These are phyloP conservation scores for Carassius gibelio DNA, from an alignment of 2,113 vertebrate species.

Conservation along the genomic window DNA sequence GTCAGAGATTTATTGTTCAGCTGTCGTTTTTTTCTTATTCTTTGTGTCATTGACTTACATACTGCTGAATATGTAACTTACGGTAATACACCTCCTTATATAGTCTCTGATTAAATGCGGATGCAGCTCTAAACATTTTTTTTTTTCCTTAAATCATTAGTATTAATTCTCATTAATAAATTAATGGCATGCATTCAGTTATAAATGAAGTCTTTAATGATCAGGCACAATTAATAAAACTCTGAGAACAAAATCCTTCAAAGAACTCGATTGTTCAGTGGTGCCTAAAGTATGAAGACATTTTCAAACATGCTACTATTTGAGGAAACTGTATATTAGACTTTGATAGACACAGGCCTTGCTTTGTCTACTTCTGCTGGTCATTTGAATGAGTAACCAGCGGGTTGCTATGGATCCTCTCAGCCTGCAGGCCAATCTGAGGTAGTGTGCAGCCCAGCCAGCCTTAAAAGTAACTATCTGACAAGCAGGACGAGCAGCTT, in stretches of 20 bases:
- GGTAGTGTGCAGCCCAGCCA: constrained; percentile 18
- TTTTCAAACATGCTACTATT: neutral
- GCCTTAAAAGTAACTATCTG: constrained; percentile 60
- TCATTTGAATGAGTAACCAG: neutral
- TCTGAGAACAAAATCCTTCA: too few relatives aligned
- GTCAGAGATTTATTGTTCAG: constrained; percentile 1
- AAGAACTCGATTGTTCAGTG: too few relatives aligned
- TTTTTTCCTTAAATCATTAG: too few relatives aligned
- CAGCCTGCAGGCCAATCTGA: constrained; percentile 37
- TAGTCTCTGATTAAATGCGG: too few relatives aligned
- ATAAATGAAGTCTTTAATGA: too few relatives aligned
- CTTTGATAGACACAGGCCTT: neutral
- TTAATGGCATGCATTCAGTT: too few relatives aligned
- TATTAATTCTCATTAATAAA: too few relatives aligned
- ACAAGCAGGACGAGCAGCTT: constrained; percentile 57
- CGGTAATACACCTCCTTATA: too few relatives aligned
- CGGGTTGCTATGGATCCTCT: constrained; percentile 4
- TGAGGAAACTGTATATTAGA: neutral
- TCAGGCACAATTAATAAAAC: too few relatives aligned
- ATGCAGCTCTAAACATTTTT: too few relatives aligned
- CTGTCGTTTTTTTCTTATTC: neutral
- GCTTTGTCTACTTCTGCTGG: neutral
- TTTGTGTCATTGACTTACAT: neutral
- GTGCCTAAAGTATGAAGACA: too few relatives aligned
- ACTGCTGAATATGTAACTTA: neutral